Evolutionary conservation across 2,113 vertebrate species (phyloP), one percentile per base, ranked within the genome.

Genomic region (Marmota monax): DNA sequence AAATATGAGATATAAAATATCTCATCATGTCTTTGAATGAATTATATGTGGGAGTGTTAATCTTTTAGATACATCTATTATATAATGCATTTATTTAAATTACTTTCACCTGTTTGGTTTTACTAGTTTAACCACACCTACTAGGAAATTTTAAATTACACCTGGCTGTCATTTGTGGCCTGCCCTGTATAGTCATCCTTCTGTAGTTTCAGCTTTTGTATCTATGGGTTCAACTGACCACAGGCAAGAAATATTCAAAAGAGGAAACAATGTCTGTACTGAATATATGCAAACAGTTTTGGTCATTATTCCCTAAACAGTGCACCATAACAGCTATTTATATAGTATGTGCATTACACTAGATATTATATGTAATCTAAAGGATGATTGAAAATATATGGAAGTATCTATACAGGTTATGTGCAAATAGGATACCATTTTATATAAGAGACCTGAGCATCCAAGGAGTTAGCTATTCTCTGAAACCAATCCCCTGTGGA

Each of bases 81-180:
- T 6, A n/a, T 51, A 32, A 16, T 29, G 56, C 12, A 51, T 32
- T 39, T 56, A 34, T 48, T 88, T 83, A 69, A 85, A 88, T 82
- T 51, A 76, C 39, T 45, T 34, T 79, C 7, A 34, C 8, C 16
- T 76, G 6, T 48, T 87, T n/a, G 56, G 34, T 79, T 79, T 51
- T 94, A 17, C 4, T 76, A 34, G 84, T 70, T 92, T 63, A 79
- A 91, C 34, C 1, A n/a, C 23, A 18, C 5, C 5, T 85, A 45
- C 27, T 70, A 56, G 48, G 25, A 93, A 34, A 74, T 82, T 72
- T 83, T 45, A 93, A 95, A 32, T 63, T 74, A 53, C 29, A 29
- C 2, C 5, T 16, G 32, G 11, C 13, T 87, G 53, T 12, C 8
- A 7, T 61, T 32, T 45, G 0, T 76, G 39, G 7, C 29, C 53